phyloP scores from a whole-genome alignment of 2,113 vertebrate genomes.

The Apodemus sylvaticus region DNA sequence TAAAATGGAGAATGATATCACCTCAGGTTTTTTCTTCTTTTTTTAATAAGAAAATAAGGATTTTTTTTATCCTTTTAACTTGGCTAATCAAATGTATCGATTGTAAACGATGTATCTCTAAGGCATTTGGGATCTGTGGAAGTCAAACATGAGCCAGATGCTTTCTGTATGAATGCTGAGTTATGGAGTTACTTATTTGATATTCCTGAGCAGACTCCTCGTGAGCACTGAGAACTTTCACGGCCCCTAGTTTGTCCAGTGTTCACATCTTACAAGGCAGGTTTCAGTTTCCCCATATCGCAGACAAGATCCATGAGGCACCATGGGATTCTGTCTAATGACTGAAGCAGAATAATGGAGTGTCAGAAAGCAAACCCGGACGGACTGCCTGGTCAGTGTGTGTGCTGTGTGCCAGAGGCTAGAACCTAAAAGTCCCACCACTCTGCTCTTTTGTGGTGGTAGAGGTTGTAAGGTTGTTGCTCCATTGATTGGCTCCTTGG shows the following conservation, averaged over 20 bases:
- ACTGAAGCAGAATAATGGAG: background rate
- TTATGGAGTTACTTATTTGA: background rate
- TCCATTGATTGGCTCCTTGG: background rate
- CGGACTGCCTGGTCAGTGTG: background rate
- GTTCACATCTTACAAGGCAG: background rate
- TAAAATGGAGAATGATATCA: conserved; percentile 20
- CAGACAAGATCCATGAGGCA: background rate
- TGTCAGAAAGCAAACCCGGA: background rate
- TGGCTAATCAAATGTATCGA: background rate
- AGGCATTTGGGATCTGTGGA: background rate
- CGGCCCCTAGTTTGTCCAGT: background rate
- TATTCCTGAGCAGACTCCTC: background rate
- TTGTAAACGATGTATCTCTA: background rate
- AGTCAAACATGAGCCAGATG: background rate
- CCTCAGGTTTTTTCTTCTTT: background rate
- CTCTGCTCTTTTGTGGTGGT: background rate
- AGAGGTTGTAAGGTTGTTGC: background rate
- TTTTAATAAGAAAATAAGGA: background rate
- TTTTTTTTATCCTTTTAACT: background rate
- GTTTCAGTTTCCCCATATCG: background rate
- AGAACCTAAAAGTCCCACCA: background rate
- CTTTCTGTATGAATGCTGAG: background rate
- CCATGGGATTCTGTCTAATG: background rate
- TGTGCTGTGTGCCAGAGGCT: background rate
- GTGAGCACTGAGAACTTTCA: background rate